Evolutionary conservation across 2,797 vertebrate genomes (phyloP).

Genomic region (Cuculus canorus): DNA sequence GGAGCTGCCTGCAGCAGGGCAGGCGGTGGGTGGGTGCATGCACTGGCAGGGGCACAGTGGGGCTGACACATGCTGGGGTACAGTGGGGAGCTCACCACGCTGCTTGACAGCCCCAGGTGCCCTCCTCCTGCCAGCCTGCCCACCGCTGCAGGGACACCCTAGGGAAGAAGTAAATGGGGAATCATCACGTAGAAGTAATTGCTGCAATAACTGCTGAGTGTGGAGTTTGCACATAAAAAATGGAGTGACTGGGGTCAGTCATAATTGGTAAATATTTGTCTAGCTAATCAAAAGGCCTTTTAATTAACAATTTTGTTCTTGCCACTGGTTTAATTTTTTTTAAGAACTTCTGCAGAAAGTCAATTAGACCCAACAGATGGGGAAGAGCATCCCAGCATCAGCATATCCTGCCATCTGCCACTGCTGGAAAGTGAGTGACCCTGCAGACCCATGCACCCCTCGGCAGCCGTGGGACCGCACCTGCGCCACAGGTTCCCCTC

Average conservation of each 20-base stretch:
- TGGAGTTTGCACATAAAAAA: conserved; percentile 58
- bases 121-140: not conserved
- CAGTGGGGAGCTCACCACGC: not conserved
- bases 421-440: not conserved
- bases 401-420: conserved; percentile 76
- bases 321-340: conserved; percentile 73
- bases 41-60: no score
- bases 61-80: accelerated
- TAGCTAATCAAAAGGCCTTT: conserved; percentile 81
- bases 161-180: not conserved
- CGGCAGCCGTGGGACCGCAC: not conserved
- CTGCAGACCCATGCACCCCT: not conserved
- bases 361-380: conserved; percentile 81
- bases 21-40: not conserved
- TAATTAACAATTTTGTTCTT: conserved; percentile 81
- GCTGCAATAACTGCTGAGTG: conserved; percentile 63
- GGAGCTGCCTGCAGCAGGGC: not conserved
- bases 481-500: not conserved
- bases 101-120: accelerated
- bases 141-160: not conserved
- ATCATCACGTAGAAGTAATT: conserved; percentile 7
- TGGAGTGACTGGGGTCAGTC: conserved; percentile 68
- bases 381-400: conserved; percentile 66
- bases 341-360: conserved; percentile 77
- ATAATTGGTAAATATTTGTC: conserved; percentile 83